Evolutionary conservation across 2,797 vertebrate genomes (phyloP), one percentile per base, ranked within the genome.

Genomic region (Aselliscus stoliczkanus): DNA sequence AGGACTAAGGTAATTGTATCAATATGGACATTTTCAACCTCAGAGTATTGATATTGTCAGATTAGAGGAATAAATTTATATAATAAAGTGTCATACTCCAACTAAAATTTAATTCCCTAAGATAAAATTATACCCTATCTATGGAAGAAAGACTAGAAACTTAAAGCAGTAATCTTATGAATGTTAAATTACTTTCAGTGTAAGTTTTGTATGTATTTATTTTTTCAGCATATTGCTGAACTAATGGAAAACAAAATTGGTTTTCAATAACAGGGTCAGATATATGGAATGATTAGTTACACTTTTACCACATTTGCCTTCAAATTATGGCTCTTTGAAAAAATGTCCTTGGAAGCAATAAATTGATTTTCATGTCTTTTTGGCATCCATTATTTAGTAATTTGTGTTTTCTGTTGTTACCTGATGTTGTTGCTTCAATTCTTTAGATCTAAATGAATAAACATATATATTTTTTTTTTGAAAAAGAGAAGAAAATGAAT

Each of bases 361-460:
- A 21, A 50, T 85, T 39, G 27, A 65, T n/a, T 88, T 94, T 54
- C 44, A 47, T 76, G 42, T 82, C 1, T 85, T 42, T 82, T 86
- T 77, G 80, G 67, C 11, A 84, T 67, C 11, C 21, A 96, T 94
- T 80, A 87, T 76, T 80, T 90, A 87, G 88, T 89, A 9, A 69
- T 88, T 82, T 87, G 67, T 5, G 34, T 90, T 87, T 84, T 93
- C 31, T 42, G 64, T 90, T 94, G 65, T 34, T 42, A 21, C 50
- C 44, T 65, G 0, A 86, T 4, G 52, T 75, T 96, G 81, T 56
- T 18, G 18, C 21, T 70, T 85, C 39, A 67, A 25, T 37, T 81
- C 20, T 4, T 4, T 92, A 84, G 1, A 8, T 6, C 87, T 89
- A 86, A 90, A 58, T 50, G 64, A 69, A 67, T 67, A 56, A 2